Evolutionary conservation across 2,888 invertebrate species (phyloP).

Genomic region (Drosophila birchii): DNA sequence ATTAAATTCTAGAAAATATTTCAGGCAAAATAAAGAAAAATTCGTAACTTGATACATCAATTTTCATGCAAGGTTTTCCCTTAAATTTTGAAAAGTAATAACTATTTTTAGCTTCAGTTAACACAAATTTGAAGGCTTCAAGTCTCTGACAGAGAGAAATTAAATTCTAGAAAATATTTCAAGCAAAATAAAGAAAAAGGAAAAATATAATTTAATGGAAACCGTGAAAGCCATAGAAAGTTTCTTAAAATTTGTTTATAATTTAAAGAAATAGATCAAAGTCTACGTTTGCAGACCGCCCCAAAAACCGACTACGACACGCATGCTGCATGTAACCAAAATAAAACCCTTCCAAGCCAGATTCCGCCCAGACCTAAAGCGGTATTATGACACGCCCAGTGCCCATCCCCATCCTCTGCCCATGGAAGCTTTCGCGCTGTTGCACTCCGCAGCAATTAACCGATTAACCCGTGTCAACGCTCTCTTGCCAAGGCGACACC

Average conservation of each 20-base stretch:
- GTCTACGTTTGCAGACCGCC: not conserved
- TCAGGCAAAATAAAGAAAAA: too few relatives aligned
- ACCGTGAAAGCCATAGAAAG: too few relatives aligned
- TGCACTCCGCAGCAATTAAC: constrained; percentile 38
- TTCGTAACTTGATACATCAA: not conserved
- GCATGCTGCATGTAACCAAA: constrained; percentile 26
- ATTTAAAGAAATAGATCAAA: not conserved
- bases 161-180: not conserved
- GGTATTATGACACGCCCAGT: constrained; percentile 28
- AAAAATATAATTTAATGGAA: too few relatives aligned
- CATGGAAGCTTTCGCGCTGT: constrained; percentile 46
- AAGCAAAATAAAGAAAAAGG: not conserved
- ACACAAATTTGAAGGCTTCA: not conserved
- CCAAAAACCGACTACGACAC: not conserved
- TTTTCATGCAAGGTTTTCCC: not conserved
- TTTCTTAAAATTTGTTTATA: not conserved
- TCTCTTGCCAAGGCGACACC: constrained; percentile 75
- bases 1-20: not conserved
- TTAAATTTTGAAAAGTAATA: not conserved
- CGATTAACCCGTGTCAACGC: constrained; percentile 66
- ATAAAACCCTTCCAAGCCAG: not conserved
- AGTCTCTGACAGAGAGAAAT: not conserved
- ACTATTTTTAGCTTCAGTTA: not conserved
- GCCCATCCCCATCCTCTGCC: not conserved
- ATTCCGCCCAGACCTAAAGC: constrained; percentile 27